Conservation (phyloP, 2,888 invertebrate genomes). For the Tubiluchus corallicola region DNA sequence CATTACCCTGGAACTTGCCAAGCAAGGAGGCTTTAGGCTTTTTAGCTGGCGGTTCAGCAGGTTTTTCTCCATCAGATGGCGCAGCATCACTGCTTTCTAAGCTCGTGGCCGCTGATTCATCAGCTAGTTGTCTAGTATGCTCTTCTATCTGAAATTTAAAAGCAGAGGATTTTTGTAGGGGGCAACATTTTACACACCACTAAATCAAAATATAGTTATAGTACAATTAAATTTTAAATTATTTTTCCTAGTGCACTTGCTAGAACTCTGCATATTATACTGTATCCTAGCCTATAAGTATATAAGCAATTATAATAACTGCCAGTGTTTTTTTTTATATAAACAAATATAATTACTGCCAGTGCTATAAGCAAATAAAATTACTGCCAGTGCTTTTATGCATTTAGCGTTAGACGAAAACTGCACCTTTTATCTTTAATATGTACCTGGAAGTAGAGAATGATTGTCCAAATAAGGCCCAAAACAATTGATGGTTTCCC, state of each 20-base stretch:
- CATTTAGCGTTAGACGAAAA: conserved; percentile 97
- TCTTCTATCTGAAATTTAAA: conserved; percentile 97
- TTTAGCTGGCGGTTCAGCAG: too few relatives aligned
- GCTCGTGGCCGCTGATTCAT: conserved; percentile 58
- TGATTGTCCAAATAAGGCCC: conserved; percentile 94
- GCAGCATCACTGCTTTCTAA: conserved; percentile 41
- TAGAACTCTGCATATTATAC: neutral
- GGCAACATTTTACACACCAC: too few relatives aligned
- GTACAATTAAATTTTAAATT: too few relatives aligned
- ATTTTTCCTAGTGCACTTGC: too few relatives aligned
- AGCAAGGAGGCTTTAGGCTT: conserved; percentile 11
- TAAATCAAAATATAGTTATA: too few relatives aligned
- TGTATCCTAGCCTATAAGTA: too few relatives aligned
- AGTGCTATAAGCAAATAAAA: too few relatives aligned
- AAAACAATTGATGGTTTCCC: conserved; percentile 89
- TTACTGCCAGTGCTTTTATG: too few relatives aligned
- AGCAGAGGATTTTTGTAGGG: neutral
- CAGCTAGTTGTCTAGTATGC: conserved; percentile 60
- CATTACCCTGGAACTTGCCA: conserved; percentile 53
- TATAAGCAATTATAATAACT: too few relatives aligned
- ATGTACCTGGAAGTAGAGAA: conserved; percentile 91
- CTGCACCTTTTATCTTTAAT: too few relatives aligned
- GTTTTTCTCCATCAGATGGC: conserved; percentile 14
- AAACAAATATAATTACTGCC: too few relatives aligned
- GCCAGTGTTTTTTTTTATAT: too few relatives aligned